These are phyloP conservation scores for Porites cylindrica DNA, from an alignment of 92 coral and sea anemone species.

Conservation along the genomic window DNA sequence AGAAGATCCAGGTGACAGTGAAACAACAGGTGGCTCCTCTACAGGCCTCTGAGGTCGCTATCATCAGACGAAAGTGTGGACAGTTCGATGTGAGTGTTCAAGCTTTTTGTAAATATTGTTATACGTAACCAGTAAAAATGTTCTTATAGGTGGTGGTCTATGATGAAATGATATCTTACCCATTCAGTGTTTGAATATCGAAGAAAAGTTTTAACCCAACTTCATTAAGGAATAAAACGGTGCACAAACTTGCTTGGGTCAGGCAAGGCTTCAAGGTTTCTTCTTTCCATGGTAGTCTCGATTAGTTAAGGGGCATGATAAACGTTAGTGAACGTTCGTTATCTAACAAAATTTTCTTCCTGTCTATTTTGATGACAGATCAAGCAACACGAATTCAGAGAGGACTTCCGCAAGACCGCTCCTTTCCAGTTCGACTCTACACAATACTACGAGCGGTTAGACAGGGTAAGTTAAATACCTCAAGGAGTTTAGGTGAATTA, in stretches of 20 bases:
- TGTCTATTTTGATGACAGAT: constrained; percentile 51
- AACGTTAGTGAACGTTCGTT: background rate
- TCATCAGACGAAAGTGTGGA: constrained; percentile 98
- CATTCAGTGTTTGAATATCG: too few species aligned
- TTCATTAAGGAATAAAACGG: too few species aligned
- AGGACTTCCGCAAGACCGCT: constrained; percentile 99
- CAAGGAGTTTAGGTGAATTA: too few species aligned
- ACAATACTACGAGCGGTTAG: constrained; percentile 87
- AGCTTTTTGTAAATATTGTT: background rate
- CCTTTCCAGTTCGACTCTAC: constrained; percentile 93
- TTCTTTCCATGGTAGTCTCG: background rate
- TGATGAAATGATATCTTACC: background rate
- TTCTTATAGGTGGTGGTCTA: background rate
- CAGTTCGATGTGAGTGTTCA: constrained; percentile 91
- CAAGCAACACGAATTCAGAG: constrained; percentile 99
- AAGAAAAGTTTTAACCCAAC: too few species aligned
- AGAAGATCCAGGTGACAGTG: constrained; percentile 99
- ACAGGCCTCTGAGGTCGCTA: constrained; percentile 98
- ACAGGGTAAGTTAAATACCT: constrained; percentile 60
- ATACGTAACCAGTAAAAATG: background rate
- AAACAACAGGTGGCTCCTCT: constrained; percentile 99
- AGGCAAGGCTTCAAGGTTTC: background rate
- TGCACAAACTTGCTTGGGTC: background rate
- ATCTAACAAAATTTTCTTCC: background rate
- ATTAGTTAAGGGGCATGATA: background rate